Evolutionary conservation across 2,797 vertebrate genomes (phyloP), one percentile per base, ranked within the genome.

Genomic region (Notolepis coatsorum): DNA sequence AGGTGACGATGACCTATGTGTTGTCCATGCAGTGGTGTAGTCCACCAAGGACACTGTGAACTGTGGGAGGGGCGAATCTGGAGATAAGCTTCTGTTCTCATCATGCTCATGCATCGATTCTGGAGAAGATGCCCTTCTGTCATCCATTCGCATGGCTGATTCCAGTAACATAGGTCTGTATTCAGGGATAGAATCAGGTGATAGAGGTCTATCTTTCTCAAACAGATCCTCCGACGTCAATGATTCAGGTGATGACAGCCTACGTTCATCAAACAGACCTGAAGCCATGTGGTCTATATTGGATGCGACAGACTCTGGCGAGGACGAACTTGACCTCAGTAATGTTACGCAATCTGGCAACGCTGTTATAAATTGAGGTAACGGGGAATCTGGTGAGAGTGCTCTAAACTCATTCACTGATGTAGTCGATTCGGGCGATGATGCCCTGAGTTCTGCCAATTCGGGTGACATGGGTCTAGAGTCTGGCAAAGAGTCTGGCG

Each of bases 61-160:
- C 50, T 87, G 87, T 61, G 84, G 87, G 10, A 89, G 35, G 2
- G 88, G 84, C 2, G 87, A 90, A 70, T 90, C 89, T 42, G 89
- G 85, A 69, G 89, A 89, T 2, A 91, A 70, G 0, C 68, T 58
- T 39, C 80, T 78, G 45, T 67, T 80, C 35, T 79, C 66, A 31
- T 68, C 63, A 0, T 82, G 49, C 25, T 88, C 87, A 8, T 25
- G 33, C 62, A 78, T n/a, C 0, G 89, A 91, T 38, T 90, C 87
- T 53, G 87, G 85, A 67, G 89, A 91, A 28, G 77, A 86, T 2
- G 75, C 55, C 75, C 81, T 86, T 33, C 46, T 52, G 2, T 81
- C 76, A 56, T 7, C 13, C 9, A 75, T 51, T 41, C 48, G 7
- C 12, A 73, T 35, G 0, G 49, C 58, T 41, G 68, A 69, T 70